These are phyloP conservation scores for Lateolabrax maculatus DNA, from an alignment of 2,797 vertebrate species.

Conservation along the genomic window DNA sequence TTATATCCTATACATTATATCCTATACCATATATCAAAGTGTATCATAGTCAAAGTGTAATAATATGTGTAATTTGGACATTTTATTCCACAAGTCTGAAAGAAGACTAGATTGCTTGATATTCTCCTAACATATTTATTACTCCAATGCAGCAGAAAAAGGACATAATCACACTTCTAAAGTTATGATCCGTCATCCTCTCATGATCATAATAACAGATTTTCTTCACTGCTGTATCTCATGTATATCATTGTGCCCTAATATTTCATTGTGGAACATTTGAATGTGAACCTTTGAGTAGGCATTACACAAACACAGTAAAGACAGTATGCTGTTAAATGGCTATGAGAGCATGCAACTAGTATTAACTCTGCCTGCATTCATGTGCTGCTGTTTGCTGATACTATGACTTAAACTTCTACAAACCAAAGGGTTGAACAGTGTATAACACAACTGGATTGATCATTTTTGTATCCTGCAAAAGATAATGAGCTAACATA, in stretches of 20 bases:
- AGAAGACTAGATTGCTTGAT: background rate
- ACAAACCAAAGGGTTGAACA: slow-evolving; percentile 5
- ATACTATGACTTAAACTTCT: slow-evolving; percentile 4
- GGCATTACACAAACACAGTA: background rate
- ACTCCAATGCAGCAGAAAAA: slow-evolving; percentile 23
- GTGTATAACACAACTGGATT: background rate
- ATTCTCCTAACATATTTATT: background rate
- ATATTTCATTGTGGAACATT: background rate
- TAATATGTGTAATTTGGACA: too few relatives aligned
- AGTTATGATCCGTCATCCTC: too few relatives aligned
- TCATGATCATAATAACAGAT: too few relatives aligned
- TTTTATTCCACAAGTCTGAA: too few relatives aligned
- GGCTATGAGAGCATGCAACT: background rate
- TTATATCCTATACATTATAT: too few relatives aligned
- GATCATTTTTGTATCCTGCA: slow-evolving; percentile 3
- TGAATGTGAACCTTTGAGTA: slow-evolving; percentile 45
- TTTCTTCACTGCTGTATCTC: background rate
- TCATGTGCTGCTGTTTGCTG: background rate
- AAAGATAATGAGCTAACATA: slow-evolving; percentile 8
- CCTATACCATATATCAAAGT: too few relatives aligned
- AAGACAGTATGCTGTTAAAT: slow-evolving; percentile 3
- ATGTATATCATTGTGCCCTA: slow-evolving; percentile 44
- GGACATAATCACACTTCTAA: background rate
- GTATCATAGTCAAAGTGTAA: too few relatives aligned
- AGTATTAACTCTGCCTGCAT: background rate